Evolutionary conservation across 1,140 invertebrate species (phyloP), one percentile per base, ranked within the genome.

Genomic region (Thalassaphorura encarpata): DNA sequence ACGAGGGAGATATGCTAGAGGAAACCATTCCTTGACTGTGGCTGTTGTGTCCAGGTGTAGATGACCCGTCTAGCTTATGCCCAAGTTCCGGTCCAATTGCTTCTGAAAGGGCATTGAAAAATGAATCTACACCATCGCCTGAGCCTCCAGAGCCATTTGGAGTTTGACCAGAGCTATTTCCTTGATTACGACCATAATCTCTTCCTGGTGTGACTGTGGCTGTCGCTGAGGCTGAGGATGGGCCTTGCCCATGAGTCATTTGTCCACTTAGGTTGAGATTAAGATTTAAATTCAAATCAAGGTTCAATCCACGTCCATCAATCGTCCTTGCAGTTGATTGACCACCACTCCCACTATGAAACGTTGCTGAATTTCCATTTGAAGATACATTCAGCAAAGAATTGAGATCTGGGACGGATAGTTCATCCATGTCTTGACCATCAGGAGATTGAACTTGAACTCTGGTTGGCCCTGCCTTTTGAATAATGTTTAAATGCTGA

Each of bases 261-360:
- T 11, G 45, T 51, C 31, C 56, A 23, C 42, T 29, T 19, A 50
- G 21, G 31, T 54, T 56, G 23, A 58, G 50, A 29, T 64, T 64
- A 3, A 64, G 40, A 50, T 61, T 64, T 11, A 64, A 43, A 45
- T 64, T 64, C n/a, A 64, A 40, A 48, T 64, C 56, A 8, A 61
- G 33, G 24, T 58, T 62, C 6, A 62, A 29, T n/a, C n/a, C n/a
- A n/a, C n/a, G n/a, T 36, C 19, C 8, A 43, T 43, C 19, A 43
- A 43, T 43, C n/a, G n/a, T n/a, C n/a, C n/a, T n/a, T 43, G 41
- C 21, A 11, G 41, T 23, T 23, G 41, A 11, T 6, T 6, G 8
- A 5, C 41, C 8, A 23, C 41, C 19, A 11, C 6, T 23, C n/a
- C n/a, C 8, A 16, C 6, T 6, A 33, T 8, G 31, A 33, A 33